phyloP scores from a whole-genome alignment of 2,113 vertebrate genomes.

The Zapornia atra region DNA sequence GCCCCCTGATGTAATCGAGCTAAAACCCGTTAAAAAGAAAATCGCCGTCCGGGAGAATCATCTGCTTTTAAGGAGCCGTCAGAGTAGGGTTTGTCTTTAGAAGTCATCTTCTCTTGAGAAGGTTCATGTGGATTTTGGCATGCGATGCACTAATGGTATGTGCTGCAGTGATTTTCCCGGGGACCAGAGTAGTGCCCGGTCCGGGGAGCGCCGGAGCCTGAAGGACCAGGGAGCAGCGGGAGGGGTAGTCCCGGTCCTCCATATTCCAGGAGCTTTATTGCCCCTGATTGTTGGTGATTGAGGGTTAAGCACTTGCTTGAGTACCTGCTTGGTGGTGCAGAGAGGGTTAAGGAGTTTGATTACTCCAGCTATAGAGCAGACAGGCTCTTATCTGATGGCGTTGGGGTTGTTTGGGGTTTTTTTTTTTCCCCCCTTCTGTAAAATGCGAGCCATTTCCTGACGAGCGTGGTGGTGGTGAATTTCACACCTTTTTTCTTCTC shows the following conservation, averaged over 20 bases:
- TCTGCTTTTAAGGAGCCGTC: not conserved
- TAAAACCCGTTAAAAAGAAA: not conserved
- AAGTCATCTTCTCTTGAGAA: not conserved
- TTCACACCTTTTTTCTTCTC: constrained; percentile 79
- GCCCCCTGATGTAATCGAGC: not conserved
- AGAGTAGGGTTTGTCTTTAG: not conserved
- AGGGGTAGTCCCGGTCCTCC: not conserved
- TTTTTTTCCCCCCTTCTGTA: constrained; percentile 29
- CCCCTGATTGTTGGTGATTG: not conserved
- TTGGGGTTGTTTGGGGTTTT: not conserved
- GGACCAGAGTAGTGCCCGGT: fast-evolving
- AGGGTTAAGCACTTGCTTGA: not conserved
- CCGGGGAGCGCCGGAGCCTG: not conserved
- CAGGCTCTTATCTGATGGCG: constrained; percentile 30
- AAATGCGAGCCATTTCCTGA: constrained; percentile 78
- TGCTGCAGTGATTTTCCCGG: not conserved
- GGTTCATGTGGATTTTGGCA: not conserved
- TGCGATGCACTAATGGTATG: fast-evolving
- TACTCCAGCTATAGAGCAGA: too few relatives aligned
- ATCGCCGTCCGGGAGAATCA: not conserved
- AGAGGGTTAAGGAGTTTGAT: constrained; percentile 65
- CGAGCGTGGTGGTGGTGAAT: constrained; percentile 70
- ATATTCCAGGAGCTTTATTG: not conserved
- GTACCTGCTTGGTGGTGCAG: not conserved
- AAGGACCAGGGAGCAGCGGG: too few relatives aligned